These are phyloP conservation scores for Eledona agricola DNA, from an alignment of 2,888 invertebrate genomes.

Conservation along the genomic window DNA sequence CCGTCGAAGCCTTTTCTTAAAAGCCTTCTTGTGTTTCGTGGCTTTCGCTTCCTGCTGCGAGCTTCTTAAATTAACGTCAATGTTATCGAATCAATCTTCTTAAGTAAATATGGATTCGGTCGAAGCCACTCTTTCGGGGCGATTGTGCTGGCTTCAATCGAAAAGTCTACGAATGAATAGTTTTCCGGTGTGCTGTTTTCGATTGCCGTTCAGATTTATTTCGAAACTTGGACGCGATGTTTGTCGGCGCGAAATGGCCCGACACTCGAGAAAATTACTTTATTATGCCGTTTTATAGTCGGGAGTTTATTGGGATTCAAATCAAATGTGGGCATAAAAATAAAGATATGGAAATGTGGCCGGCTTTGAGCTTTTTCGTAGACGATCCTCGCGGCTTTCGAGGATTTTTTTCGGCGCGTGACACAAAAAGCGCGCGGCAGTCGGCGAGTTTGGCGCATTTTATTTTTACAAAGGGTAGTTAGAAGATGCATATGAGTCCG, in stretches of 20 bases:
- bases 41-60: slow-evolving; percentile 23
- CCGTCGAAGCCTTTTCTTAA: slow-evolving; percentile 21
- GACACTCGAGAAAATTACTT: slow-evolving; percentile 34
- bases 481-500: slow-evolving; percentile 12
- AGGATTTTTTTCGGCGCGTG: neutral
- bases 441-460: neutral
- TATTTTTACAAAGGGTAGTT: slow-evolving; percentile 6
- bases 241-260: slow-evolving; percentile 24
- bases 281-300: slow-evolving; percentile 29
- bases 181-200: slow-evolving; percentile 1
- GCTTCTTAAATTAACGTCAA: slow-evolving; percentile 31
- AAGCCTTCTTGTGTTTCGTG: slow-evolving; percentile 34
- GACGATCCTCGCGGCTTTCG: slow-evolving; percentile 2
- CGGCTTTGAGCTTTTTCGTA: slow-evolving; percentile 1
- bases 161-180: too few relatives aligned
- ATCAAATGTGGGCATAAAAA: slow-evolving; percentile 26
- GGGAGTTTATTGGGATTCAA: slow-evolving; percentile 20
- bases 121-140: too few relatives aligned
- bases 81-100: slow-evolving; percentile 31
- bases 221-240: too few relatives aligned
- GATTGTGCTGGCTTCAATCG: too few relatives aligned
- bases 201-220: too few relatives aligned
- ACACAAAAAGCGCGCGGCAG: slow-evolving; percentile 1
- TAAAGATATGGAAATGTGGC: slow-evolving; percentile 16
- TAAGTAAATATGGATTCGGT: slow-evolving; percentile 29